Conservation (phyloP, 2,113 vertebrate species). For the Ammodytes marinus region DNA sequence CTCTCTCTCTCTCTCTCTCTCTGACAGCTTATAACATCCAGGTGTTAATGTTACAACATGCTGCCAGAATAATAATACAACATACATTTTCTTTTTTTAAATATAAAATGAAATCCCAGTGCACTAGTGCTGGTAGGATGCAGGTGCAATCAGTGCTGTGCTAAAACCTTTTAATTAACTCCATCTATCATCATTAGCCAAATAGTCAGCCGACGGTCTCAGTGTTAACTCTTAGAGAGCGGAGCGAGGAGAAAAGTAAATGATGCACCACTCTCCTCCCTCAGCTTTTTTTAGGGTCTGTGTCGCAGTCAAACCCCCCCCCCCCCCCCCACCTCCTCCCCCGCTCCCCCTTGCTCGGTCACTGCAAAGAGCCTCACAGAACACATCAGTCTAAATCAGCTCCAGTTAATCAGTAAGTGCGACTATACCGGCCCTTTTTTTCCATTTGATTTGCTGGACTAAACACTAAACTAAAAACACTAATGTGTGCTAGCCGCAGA, state of each 20-base stretch:
- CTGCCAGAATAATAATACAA: conserved; percentile 37
- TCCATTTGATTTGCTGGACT: conserved; percentile 44
- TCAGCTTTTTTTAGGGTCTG: conserved; percentile 36
- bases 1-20: conserved; percentile 8
- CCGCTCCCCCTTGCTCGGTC: conserved; percentile 61
- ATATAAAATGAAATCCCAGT: conserved; percentile 12
- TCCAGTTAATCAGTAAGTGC: conserved; percentile 59
- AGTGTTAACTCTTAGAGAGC: conserved; percentile 81
- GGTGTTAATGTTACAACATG: conserved; percentile 53
- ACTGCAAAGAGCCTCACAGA: conserved; percentile 63
- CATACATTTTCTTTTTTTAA: conserved; percentile 33
- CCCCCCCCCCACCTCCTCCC: no score
- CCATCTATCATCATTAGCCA: conserved; percentile 87
- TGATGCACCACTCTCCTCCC: conserved; percentile 58
- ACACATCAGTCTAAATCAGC: conserved; percentile 79
- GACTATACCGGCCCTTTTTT: conserved; percentile 31
- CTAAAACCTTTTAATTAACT: conserved; percentile 86
- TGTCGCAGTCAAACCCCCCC: conserved; percentile 43
- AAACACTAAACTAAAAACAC: conserved; percentile 59
- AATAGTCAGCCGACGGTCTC: conserved; percentile 79
- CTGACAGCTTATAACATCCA: conserved; percentile 41
- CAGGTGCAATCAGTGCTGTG: conserved; percentile 82
- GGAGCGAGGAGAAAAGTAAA: conserved; percentile 68
- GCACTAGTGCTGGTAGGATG: conserved; percentile 59
- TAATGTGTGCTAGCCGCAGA: conserved; percentile 62